Evolutionary conservation across 2,113 vertebrate genomes (phyloP).

Genomic region (Dromiciops gliroides): DNA sequence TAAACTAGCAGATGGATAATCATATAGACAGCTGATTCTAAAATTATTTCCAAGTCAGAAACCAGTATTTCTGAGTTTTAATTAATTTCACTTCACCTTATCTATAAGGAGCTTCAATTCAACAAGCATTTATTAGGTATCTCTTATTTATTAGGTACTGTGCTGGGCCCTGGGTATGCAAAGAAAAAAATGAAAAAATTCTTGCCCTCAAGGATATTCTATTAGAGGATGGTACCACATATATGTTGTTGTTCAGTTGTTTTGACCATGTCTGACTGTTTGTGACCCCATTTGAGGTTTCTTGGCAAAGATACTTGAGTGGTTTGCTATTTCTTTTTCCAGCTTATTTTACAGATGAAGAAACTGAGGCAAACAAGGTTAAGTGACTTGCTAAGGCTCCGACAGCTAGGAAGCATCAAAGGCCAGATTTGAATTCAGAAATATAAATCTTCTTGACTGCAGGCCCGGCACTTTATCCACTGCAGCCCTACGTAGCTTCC

Average conservation of each 20-base stretch:
- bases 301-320: not conserved
- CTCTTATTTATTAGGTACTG: not conserved
- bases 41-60: not conserved
- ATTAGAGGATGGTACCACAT: not conserved
- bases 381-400: not conserved
- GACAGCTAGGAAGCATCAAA: not conserved
- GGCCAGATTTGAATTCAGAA: not conserved
- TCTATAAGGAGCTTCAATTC: not conserved
- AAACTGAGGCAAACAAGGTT: not conserved
- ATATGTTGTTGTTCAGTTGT: not conserved
- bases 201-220: not conserved
- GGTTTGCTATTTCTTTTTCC: not conserved
- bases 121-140: not conserved
- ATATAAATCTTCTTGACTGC: not conserved
- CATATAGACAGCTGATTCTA: not conserved
- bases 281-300: not conserved
- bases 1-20: not conserved
- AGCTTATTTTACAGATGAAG: not conserved
- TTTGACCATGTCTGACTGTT: not conserved
- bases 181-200: not conserved
- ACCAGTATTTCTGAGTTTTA: not conserved
- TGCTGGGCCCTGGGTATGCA: not conserved
- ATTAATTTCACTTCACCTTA: not conserved
- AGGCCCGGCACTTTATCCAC: not conserved
- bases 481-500: not conserved